phyloP scores from a whole-genome alignment of 2,113 vertebrate genomes.

The Nerophis lumbriciformis region DNA sequence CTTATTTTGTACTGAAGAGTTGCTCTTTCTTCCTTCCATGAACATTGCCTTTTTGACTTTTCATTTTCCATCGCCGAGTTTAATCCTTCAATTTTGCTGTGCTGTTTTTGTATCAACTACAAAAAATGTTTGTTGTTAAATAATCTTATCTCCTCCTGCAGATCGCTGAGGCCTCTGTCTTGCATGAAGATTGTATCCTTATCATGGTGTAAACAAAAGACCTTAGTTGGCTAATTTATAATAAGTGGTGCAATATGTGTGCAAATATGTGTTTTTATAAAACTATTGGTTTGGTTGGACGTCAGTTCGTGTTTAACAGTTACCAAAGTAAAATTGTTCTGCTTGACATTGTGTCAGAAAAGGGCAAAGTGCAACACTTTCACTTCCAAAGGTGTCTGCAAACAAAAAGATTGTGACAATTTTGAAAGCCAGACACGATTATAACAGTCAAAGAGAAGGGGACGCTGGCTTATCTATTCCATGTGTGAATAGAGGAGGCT shows the following conservation, averaged over 20 bases:
- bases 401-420: constrained; percentile 1
- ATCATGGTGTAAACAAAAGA: constrained; percentile 11
- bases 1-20: constrained; percentile 7
- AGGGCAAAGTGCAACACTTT: neutral
- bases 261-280: neutral
- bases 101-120: neutral
- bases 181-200: constrained; percentile 95
- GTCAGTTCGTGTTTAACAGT: neutral
- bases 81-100: neutral
- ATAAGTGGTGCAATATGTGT: neutral
- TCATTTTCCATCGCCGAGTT: neutral
- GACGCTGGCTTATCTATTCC: constrained; percentile 33
- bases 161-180: constrained; percentile 91
- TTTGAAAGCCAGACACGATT: constrained; percentile 13
- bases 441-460: constrained; percentile 20
- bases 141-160: constrained; percentile 47
- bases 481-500: constrained; percentile 29
- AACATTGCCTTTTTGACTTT: neutral
- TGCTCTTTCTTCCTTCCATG: constrained; percentile 15
- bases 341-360: neutral
- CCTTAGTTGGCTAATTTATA: constrained; percentile 4
- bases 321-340: neutral
- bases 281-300: neutral
- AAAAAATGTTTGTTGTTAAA: constrained; percentile 9
- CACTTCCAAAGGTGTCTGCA: neutral